phyloP scores from a whole-genome alignment of 2,797 vertebrate genomes.

The Semaprochilodus insignis region DNA sequence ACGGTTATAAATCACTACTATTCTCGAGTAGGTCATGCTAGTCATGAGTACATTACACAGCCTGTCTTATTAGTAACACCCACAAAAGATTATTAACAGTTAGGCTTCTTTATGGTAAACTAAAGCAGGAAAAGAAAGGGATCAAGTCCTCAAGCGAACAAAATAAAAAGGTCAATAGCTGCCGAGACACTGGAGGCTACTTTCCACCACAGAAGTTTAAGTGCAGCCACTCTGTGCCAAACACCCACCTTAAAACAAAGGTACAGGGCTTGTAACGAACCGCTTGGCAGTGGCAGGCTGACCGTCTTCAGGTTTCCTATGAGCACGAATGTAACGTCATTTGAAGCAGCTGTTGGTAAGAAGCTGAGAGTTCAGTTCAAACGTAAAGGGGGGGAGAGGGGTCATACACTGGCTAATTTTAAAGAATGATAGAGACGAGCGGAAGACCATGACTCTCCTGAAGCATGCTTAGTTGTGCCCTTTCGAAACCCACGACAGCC shows the following conservation, averaged over 20 bases:
- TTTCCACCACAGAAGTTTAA: background rate
- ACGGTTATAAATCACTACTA: background rate
- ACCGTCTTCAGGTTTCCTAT: background rate
- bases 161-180: constrained; percentile 27
- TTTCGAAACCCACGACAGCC: background rate
- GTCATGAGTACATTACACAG: constrained; percentile 6
- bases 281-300: background rate
- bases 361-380: background rate
- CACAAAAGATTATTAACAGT: background rate
- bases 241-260: background rate
- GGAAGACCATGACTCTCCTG: background rate
- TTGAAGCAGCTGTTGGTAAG: background rate
- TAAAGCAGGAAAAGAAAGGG: background rate
- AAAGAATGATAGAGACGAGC: background rate
- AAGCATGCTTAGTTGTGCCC: background rate
- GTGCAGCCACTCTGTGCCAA: background rate
- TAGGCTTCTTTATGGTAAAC: background rate
- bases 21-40: constrained; percentile 9
- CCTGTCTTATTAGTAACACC: background rate
- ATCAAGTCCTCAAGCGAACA: background rate
- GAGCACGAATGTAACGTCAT: background rate
- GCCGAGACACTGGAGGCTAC: constrained; percentile 6
- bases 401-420: background rate
- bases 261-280: background rate
- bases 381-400: background rate